Evolutionary conservation across 2,113 vertebrate genomes (phyloP), one percentile per base, ranked within the genome.

Genomic region (Fregata magnificens): DNA sequence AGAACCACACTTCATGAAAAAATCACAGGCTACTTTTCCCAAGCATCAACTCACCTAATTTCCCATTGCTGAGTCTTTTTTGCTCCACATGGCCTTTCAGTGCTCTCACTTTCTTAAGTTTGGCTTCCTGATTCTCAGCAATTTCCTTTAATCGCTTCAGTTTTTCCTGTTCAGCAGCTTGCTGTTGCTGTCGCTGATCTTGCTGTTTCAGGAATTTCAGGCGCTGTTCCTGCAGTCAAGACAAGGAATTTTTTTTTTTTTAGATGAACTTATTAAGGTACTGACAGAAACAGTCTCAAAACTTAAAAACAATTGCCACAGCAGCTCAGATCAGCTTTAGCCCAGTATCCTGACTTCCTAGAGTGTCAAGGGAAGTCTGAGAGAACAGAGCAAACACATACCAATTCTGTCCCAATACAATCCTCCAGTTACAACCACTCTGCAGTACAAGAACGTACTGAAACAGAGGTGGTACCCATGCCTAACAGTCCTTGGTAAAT

Each of bases 71-170:
- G 50, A 99, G 98, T 40, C 99, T 98, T 95, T 99, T 99, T 98
- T 99, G 99, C 82, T 99, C 99, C 97, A 99, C 99, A 3, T 99
- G 99, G 82, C 99, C 99, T 97, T 99, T 99, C 29, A 99, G 98
- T 0, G 99, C 99, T 58, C 99, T 98, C 78, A 99, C 99, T 98
- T 99, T 99, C 95, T 99, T 99, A 34, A 99, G 98, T 87, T 99
- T 99, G 20, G 98, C 98, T 95, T 99, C 99, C 97, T 99, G 99
- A 95, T 98, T 99, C 90, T 99, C 99, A 16, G 99, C 99, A 77
- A 99, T 99, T 77, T 99, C 99, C 71, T 98, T 96, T 24, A 99
- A 98, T 58, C 98, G 97, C 96, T 99, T 99, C 7, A 99, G 98
- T 90, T 99, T 99, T 95, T 99, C 99, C 97, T 99, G 99, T 53